phyloP scores from a whole-genome alignment of 1,140 invertebrate species.

The Watersipora subatra region DNA sequence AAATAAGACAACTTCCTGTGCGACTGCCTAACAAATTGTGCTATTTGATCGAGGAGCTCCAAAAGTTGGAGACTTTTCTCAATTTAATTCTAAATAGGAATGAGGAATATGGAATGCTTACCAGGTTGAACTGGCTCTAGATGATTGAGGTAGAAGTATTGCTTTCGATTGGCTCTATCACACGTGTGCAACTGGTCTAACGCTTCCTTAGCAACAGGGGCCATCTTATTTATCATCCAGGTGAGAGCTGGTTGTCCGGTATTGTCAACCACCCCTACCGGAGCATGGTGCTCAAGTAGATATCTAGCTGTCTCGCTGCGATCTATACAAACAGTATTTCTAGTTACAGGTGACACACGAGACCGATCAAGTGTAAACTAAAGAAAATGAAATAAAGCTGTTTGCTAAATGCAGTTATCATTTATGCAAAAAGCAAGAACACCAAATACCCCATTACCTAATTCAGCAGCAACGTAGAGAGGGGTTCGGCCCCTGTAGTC shows the following conservation, averaged over 20 bases:
- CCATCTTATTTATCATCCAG: constrained; percentile 38
- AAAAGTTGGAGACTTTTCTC: too few species aligned
- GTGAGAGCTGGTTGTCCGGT: constrained; percentile 23
- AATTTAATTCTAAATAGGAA: too few species aligned
- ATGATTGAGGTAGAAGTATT: constrained; percentile 26
- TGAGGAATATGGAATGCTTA: too few species aligned
- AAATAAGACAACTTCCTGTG: too few species aligned
- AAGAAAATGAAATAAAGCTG: too few species aligned
- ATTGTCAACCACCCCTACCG: constrained; percentile 19
- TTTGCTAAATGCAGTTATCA: too few species aligned
- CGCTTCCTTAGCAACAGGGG: constrained; percentile 29
- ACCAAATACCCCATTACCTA: too few species aligned
- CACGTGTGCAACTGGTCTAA: constrained; percentile 26
- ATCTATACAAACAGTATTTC: constrained; percentile 18
- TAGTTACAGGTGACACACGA: not conserved
- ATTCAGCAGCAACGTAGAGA: constrained; percentile 29
- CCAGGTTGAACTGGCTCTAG: constrained; percentile 13
- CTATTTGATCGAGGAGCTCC: too few species aligned
- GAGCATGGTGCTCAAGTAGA: constrained; percentile 25
- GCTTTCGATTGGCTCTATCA: constrained; percentile 30
- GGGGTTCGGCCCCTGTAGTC: constrained; percentile 34
- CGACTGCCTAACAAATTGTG: too few species aligned
- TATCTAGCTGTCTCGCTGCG: constrained; percentile 31
- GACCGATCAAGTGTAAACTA: too few species aligned
- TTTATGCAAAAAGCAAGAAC: too few species aligned